These are phyloP conservation scores for Athene cunicularia DNA, from an alignment of 2,113 vertebrate species.

Conservation along the genomic window DNA sequence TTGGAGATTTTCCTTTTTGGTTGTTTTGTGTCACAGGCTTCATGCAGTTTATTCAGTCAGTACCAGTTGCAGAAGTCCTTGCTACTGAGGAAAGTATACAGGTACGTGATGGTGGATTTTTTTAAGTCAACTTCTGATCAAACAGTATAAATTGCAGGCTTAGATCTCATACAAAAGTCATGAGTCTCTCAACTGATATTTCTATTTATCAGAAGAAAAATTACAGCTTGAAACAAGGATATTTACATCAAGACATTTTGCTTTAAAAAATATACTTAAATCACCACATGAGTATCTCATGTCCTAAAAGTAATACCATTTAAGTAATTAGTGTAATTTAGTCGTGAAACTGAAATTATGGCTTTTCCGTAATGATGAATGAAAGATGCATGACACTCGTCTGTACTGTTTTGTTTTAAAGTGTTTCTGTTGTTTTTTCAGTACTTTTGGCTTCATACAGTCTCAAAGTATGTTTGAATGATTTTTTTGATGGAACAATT, in stretches of 20 bases:
- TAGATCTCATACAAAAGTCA: background rate
- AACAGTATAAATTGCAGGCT: background rate
- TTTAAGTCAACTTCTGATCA: background rate
- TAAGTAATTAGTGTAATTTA: background rate
- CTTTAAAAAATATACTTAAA: background rate
- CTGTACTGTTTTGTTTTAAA: background rate
- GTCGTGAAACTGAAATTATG: background rate
- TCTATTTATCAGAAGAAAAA: background rate
- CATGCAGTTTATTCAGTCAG: slow-evolving; percentile 99
- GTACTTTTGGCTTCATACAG: background rate
- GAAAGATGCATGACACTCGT: background rate
- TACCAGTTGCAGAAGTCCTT: slow-evolving; percentile 96
- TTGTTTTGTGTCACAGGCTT: slow-evolving; percentile 80
- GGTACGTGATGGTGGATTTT: slow-evolving; percentile 62
- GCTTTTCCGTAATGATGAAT: background rate
- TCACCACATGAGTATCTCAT: background rate
- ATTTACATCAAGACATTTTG: background rate
- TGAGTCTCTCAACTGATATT: background rate
- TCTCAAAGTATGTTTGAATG: background rate
- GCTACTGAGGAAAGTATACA: slow-evolving; percentile 98
- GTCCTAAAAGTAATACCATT: background rate
- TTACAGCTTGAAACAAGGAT: background rate
- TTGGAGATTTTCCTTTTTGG: background rate
- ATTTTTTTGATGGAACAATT: background rate
- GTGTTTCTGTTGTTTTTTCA: background rate